phyloP scores from a whole-genome alignment of 1,140 invertebrate species.

The Calliopsis andreniformis region DNA sequence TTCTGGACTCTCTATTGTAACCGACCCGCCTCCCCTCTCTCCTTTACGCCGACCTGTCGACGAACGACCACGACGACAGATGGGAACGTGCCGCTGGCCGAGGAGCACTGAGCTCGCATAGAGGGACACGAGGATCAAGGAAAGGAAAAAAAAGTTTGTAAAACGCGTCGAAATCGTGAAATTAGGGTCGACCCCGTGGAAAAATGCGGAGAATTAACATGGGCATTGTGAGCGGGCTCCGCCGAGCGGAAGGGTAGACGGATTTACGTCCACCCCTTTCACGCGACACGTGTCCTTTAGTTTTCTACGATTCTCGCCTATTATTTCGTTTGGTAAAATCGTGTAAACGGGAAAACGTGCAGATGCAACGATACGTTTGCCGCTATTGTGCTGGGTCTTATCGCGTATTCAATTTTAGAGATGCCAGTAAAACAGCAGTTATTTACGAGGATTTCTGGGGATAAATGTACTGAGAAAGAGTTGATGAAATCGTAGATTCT shows the following conservation, averaged over 20 bases:
- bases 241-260: conserved; percentile 53
- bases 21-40: conserved; percentile 32
- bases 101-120: conserved; percentile 4
- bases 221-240: conserved; percentile 45
- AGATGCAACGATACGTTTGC: neutral
- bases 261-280: conserved; percentile 40
- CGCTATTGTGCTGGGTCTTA: neutral
- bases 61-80: conserved; percentile 74
- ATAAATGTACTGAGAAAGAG: too few relatives aligned
- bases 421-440: neutral
- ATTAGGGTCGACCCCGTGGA: conserved; percentile 74
- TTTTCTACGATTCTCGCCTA: neutral
- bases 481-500: too few relatives aligned
- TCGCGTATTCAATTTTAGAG: too few relatives aligned
- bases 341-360: conserved; percentile 8
- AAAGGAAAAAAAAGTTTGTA: conserved; percentile 70
- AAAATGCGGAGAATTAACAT: conserved; percentile 63
- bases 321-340: conserved; percentile 15
- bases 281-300: conserved; percentile 51
- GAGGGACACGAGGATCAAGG: conserved; percentile 36
- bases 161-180: conserved; percentile 75
- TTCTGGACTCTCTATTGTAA: conserved; percentile 68
- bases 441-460: too few relatives aligned
- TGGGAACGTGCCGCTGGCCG: conserved; percentile 66
- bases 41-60: conserved; percentile 37